phyloP scores from a whole-genome alignment of 2,797 vertebrate genomes.

The Pteropus rufus region DNA sequence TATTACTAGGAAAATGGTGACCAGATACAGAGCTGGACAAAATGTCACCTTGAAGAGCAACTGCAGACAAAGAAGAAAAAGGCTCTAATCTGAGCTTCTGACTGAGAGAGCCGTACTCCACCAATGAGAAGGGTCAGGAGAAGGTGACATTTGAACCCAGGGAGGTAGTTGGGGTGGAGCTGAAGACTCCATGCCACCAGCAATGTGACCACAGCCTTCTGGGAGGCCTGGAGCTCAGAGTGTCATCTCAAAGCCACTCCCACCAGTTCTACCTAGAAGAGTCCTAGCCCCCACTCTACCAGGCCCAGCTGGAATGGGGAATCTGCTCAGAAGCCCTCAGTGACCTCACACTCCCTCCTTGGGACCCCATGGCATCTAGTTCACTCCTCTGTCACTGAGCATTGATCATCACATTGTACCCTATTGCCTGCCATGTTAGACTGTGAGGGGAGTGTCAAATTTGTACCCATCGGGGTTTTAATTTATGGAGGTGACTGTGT shows the following conservation, averaged over 20 bases:
- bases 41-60: background rate
- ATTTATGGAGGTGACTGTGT: background rate
- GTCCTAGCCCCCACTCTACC: background rate
- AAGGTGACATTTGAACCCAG: background rate
- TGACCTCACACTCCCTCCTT: background rate
- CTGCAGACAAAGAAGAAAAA: background rate
- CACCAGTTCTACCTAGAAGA: background rate
- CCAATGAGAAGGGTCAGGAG: background rate
- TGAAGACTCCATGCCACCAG: background rate
- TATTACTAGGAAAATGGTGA: background rate
- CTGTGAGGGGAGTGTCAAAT: background rate
- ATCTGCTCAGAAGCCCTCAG: background rate
- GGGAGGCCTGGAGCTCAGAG: background rate
- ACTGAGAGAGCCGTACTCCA: background rate
- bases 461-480: background rate
- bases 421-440: background rate
- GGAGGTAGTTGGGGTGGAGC: background rate
- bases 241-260: background rate
- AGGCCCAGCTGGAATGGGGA: background rate
- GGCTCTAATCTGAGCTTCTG: background rate
- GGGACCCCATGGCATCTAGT: rapidly evolving
- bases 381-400: background rate
- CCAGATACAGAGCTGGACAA: background rate
- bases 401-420: background rate
- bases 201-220: background rate